Percentiles rank a stretch among this genome's conserved stretches.
Conservation (phyloP, 2,888 invertebrate genomes). For the Nephrotoma guestfalica region DNA sequence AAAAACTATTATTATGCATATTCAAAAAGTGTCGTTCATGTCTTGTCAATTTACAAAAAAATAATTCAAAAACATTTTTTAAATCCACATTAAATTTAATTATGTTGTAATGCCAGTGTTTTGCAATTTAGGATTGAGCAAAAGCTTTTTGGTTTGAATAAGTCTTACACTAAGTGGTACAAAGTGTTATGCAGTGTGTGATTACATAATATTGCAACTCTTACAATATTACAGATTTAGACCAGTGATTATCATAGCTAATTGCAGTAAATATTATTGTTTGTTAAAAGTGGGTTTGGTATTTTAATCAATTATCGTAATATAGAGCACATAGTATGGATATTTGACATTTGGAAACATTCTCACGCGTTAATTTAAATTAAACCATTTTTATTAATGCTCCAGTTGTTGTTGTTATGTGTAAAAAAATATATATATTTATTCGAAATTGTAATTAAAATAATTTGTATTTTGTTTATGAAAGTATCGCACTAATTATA, state of each 20-base stretch:
- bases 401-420: too few species aligned
- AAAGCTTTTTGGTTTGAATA: neutral
- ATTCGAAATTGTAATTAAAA: too few species aligned
- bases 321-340: too few species aligned
- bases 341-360: too few species aligned
- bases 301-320: too few species aligned
- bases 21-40: neutral
- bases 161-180: neutral
- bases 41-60: neutral
- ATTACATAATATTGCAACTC: neutral
- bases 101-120: neutral
- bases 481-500: too few species aligned
- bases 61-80: neutral
- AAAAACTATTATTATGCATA: neutral
- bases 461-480: too few species aligned
- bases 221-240: neutral
- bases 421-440: too few species aligned
- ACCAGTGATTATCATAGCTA: neutral
- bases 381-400: too few species aligned
- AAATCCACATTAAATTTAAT: neutral
- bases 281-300: neutral
- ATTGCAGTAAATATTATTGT: neutral
- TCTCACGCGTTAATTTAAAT: too few species aligned
- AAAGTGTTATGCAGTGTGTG: neutral
- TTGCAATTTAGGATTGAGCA: neutral